A percentile compares a stretch with the other conserved stretches of the same genome.
phyloP scores from a whole-genome alignment of 2,113 vertebrate species.

The Saimiri boliviensis region DNA sequence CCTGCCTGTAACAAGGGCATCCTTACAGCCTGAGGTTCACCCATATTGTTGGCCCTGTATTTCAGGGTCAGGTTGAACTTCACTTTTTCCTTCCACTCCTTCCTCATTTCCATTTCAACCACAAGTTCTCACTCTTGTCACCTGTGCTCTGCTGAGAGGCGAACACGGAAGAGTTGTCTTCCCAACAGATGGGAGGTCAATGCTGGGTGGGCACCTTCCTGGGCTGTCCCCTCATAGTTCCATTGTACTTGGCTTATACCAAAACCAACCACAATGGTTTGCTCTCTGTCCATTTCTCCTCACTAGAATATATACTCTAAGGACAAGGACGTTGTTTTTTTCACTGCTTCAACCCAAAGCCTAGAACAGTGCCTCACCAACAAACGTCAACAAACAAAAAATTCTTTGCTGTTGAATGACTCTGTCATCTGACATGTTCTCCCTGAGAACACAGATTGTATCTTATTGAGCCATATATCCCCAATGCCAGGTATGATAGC shows the following conservation, averaged over 20 bases:
- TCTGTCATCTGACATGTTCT: background rate
- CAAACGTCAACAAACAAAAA: background rate
- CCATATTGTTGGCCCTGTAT: no score
- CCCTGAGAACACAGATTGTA: accelerated
- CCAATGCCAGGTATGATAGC: background rate
- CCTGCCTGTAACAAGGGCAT: background rate
- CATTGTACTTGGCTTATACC: background rate
- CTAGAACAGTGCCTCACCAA: background rate
- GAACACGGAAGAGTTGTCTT: background rate
- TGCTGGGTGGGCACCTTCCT: accelerated
- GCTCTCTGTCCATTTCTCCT: background rate
- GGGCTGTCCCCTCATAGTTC: background rate
- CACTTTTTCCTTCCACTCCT: background rate
- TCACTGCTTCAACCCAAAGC: background rate
- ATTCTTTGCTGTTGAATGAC: background rate
- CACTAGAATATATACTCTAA: background rate
- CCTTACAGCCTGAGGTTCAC: background rate
- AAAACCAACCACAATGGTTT: background rate
- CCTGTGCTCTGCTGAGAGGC: background rate
- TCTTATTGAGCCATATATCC: background rate
- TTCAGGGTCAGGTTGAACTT: background rate
- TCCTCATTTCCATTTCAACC: constrained; percentile 31
- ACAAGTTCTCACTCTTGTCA: background rate
- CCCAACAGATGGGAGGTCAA: background rate
- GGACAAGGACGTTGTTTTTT: background rate